Evolutionary conservation across 2,888 invertebrate species (phyloP), one percentile per base, ranked within the genome.

Genomic region (Drosophila neonasuta): DNA sequence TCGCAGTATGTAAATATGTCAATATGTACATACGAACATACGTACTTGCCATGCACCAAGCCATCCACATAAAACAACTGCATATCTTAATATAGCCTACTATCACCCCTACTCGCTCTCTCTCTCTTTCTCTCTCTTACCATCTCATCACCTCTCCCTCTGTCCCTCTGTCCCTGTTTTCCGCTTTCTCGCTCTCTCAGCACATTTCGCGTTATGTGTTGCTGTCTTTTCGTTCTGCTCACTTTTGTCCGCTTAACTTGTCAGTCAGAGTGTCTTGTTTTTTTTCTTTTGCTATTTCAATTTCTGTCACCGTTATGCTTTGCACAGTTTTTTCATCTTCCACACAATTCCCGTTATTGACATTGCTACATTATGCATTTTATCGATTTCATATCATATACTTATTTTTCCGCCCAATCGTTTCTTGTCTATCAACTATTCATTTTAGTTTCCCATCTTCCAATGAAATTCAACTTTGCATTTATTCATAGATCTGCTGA

Each of bases 41-140:
- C 46, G 48, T 7, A 30, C 36, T 5, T 36, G n/a, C 11, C 11
- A n/a, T 36, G 36, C 36, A 36, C 42, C 52, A 52, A 51, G 20
- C 20, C 61, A 49, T 64, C 36, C 54, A 56, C 49, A 57, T 73
- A 62, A 54, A 59, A 60, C 62, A 60, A 74, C 62, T 68, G 67
- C 67, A 71, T 73, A 66, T 75, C 72, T 75, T 75, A 75, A 72
- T 75, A 74, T 74, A 74, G 70, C 70, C 44, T 46, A 63, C 74
- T 65, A 59, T 66, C 52, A 32, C 44, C 39, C 46, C 44, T 57
- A 39, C 54, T 42, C 44, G 20, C 30, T 15, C 36, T 42, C 20
- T 44, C 39, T 9, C n/a, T 44, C 10, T 29, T 20, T n/a, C 30
- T 42, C 39, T 9, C 17, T 13, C 34, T 20, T 20, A 36, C 32